phyloP scores from a whole-genome alignment of 2,888 invertebrate species.

The Chironomus riparius region DNA sequence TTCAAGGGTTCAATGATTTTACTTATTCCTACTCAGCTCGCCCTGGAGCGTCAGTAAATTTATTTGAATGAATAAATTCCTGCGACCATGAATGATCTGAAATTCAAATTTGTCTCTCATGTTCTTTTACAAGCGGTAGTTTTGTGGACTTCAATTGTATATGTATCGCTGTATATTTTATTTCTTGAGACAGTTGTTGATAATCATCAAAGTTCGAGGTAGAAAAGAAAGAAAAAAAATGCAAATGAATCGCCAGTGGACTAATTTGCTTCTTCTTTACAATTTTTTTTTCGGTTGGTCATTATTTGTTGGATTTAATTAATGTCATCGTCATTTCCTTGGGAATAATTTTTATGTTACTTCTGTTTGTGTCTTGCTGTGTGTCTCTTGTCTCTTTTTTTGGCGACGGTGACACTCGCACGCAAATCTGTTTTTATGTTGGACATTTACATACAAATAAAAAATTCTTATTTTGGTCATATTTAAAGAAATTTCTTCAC shows the following conservation, averaged over 20 bases:
- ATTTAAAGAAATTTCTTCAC: constrained; percentile 10
- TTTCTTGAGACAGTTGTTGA: background rate
- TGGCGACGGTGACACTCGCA: background rate
- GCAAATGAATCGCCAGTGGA: constrained; percentile 7
- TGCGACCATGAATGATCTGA: background rate
- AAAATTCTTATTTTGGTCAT: background rate
- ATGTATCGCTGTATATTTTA: background rate
- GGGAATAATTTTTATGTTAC: background rate
- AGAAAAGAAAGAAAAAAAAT: background rate
- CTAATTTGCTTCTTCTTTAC: background rate
- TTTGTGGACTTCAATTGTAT: background rate
- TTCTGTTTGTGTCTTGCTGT: background rate
- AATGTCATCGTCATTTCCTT: constrained; percentile 24
- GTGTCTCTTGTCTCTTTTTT: background rate
- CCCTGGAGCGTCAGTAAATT: background rate
- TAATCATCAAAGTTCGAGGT: background rate
- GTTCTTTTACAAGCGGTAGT: background rate
- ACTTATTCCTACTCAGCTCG: background rate
- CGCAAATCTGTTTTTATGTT: constrained; percentile 8
- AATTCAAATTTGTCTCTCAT: constrained; percentile 18
- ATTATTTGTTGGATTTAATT: constrained; percentile 10
- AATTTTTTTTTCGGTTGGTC: background rate
- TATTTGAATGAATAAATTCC: background rate
- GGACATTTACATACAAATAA: constrained; percentile 22
- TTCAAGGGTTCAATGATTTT: background rate